A percentile compares a stretch with the other conserved stretches of the same genome.
Conservation (phyloP, 2,888 invertebrate species). For the Muscina levida region DNA sequence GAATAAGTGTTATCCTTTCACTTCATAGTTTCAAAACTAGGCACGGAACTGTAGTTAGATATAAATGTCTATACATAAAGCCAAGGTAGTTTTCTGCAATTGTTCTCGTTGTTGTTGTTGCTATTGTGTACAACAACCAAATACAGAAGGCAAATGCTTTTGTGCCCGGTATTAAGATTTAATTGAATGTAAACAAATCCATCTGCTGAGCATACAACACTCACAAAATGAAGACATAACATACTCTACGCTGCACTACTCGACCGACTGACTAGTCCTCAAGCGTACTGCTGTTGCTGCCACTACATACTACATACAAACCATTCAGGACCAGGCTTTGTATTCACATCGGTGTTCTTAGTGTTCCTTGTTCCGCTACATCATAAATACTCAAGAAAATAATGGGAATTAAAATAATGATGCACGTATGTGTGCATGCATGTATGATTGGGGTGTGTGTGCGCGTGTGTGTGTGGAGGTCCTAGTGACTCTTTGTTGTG, state of each 20-base stretch:
- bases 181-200: constrained; percentile 66
- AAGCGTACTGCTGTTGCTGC: too few relatives aligned
- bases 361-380: constrained; percentile 3
- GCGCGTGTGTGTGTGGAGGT: neutral
- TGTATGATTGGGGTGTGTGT: constrained; percentile 10
- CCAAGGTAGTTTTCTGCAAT: too few relatives aligned
- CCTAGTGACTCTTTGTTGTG: neutral
- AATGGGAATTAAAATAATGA: constrained; percentile 26
- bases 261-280: too few relatives aligned
- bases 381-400: constrained; percentile 22
- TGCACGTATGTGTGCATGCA: neutral
- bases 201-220: constrained; percentile 6
- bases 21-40: constrained; percentile 61
- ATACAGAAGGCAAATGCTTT: constrained; percentile 40
- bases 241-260: constrained; percentile 10
- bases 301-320: neutral
- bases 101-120: too few relatives aligned
- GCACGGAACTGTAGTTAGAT: constrained; percentile 33
- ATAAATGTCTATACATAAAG: neutral
- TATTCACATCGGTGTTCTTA: constrained; percentile 6
- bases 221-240: neutral
- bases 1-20: constrained; percentile 66
- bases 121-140: neutral
- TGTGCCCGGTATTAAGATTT: constrained; percentile 56
- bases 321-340: constrained; percentile 13